These are phyloP conservation scores for Pangasius krempfi DNA, from an alignment of 2,797 vertebrate species.

Conservation along the genomic window DNA sequence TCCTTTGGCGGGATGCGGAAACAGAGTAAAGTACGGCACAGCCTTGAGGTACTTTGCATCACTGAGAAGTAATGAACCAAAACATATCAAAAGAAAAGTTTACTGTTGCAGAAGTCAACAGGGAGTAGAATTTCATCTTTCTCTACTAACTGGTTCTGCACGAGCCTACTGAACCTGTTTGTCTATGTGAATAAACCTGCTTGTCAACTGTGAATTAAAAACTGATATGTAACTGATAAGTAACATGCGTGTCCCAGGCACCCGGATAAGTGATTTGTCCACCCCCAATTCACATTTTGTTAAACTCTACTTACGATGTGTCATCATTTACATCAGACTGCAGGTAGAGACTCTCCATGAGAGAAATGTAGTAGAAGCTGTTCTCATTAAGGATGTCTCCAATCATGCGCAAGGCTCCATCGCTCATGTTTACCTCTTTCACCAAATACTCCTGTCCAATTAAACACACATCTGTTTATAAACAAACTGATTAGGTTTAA, in stretches of 20 bases:
- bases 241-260: background rate
- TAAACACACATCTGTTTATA: conserved; percentile 12
- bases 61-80: background rate
- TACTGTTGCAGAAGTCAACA: no score
- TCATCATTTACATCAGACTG: conserved; percentile 79
- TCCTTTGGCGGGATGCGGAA: background rate
- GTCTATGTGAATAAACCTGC: background rate
- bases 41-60: background rate
- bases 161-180: background rate
- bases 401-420: conserved; percentile 78
- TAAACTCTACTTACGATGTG: conserved; percentile 65
- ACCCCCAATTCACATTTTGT: background rate
- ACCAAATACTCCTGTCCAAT: conserved; percentile 77
- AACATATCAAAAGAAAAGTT: background rate
- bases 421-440: conserved; percentile 80
- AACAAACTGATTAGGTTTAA: background rate
- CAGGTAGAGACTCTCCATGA: conserved; percentile 78
- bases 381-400: conserved; percentile 83
- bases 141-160: background rate
- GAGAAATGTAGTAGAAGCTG: conserved; percentile 80
- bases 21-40: background rate
- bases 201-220: background rate
- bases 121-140: no score
- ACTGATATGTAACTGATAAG: background rate
- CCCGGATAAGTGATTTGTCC: background rate